Evolutionary conservation across 2,113 vertebrate genomes (phyloP), one percentile per base, ranked within the genome.

Genomic region (Piaya cayana): DNA sequence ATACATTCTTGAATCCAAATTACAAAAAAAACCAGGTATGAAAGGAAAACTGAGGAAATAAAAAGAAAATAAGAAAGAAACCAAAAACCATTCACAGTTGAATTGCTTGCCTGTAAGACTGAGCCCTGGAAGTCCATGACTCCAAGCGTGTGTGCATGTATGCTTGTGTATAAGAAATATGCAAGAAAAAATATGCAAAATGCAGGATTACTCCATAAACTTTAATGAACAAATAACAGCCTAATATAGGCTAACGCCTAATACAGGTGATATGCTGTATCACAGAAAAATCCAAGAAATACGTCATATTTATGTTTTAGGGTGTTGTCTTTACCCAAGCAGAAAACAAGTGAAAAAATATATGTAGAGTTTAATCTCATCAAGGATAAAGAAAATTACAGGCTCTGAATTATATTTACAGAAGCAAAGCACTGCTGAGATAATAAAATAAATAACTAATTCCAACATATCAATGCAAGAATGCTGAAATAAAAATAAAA

Each of bases 301-400:
- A 83, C 72, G 63, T 84, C 81, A 63, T 52, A 37, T 43, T 83
- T 77, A 91, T 17, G 52, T 94, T 75, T 93, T 56, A 5, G 62
- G 88, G 96, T 63, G 69, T 82, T 95, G 65, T 81, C 62, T 92
- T 94, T 97, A 92, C 68, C 85, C 90, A 97, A 97, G 86, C 45
- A 43, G 63, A 97, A 96, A 62, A 92, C 42, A 94, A 81, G 86
- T 74, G 32, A 63, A 96, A 77, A 87, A 96, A 55, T 17, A 2
- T 39, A 25, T 70, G 76, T 27, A 76, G 88, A 93, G 60, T 79
- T 88, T 96, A 96, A 94, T 95, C 56, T 98, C 47, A 91, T 45
- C 47, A 86, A 85, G 58, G 77, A 90, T 67, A 94, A 96, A 94
- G 62, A 81, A 93, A 94, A 96, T 88, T 45, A 39, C 77, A 74